Conservation (phyloP, 2,113 vertebrate genomes). For the Epinephelus cyanopodus region DNA sequence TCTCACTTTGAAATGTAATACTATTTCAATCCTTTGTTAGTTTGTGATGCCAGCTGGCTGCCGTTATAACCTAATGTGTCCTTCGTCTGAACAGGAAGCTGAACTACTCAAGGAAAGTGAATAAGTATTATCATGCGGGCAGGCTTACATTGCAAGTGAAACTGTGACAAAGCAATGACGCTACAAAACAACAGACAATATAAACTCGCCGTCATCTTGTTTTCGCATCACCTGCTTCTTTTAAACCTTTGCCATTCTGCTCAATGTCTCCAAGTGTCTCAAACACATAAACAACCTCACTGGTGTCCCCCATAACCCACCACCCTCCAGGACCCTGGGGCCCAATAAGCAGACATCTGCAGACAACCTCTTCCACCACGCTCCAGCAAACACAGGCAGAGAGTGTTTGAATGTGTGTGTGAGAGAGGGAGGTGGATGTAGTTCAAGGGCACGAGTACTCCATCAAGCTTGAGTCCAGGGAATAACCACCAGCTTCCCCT, state of each 20-base stretch:
- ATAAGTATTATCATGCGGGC: conserved; percentile 20
- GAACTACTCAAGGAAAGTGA: neutral
- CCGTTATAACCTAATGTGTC: conserved; percentile 21
- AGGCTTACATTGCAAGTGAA: conserved; percentile 22
- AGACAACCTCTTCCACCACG: conserved; percentile 80
- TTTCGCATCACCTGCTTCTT: conserved; percentile 36
- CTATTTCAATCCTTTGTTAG: conserved; percentile 40
- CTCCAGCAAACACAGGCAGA: conserved; percentile 75
- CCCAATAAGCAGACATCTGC: conserved; percentile 88
- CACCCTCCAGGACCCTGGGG: conserved; percentile 77
- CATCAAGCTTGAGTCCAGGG: conserved; percentile 79
- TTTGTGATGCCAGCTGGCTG: conserved; percentile 53
- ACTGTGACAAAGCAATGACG: conserved; percentile 28
- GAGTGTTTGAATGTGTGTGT: conserved; percentile 57
- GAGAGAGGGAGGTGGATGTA: conserved; percentile 62
- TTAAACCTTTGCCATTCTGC: conserved; percentile 39
- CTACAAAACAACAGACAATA: neutral
- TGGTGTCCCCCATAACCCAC: conserved; percentile 61
- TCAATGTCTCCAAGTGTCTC: conserved; percentile 53
- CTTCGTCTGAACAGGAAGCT: conserved; percentile 13
- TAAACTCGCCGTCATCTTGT: conserved; percentile 6
- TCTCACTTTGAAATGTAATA: conserved; percentile 35
- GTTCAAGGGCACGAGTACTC: conserved; percentile 81
- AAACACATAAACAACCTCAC: conserved; percentile 65
- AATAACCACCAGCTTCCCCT: conserved; percentile 60